Evolutionary conservation across 1,140 invertebrate genomes (phyloP), one percentile per base, ranked within the genome.

Genomic region (Brachionus paranguensis): DNA sequence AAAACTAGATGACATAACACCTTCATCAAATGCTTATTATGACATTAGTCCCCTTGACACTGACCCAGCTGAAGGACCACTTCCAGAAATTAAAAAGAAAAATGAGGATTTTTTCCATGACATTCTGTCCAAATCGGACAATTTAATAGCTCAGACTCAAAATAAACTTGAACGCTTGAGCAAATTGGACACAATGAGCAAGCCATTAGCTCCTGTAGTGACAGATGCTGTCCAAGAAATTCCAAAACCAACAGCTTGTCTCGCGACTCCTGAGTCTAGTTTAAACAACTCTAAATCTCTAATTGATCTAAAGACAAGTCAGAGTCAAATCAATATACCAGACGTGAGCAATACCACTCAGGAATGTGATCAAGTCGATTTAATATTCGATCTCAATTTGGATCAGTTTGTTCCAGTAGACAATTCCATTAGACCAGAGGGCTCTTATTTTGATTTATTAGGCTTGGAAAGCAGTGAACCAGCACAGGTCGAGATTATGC

Each of bases 61-160:
- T 8, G 12, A 10, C n/a, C 20, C 47, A 41, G 8, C 24, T 6
- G 76, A 53, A 41, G 76, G 6, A n/a, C 50, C 14, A 29, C 12
- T 53, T 43, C 68, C 68, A 2, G 68, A 41, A 50, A 64, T 81
- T 5, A 81, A 81, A 45, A 68, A 41, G 41, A 81, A 81, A 64
- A 81, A 81, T 27, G 78, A 81, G n/a, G 37, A 43, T 41, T 81
- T 81, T 81, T 81, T 81, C 20, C 37, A 64, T 81, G 78, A 81
- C 8, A 64, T 81, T 81, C 29, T 81, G 33, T 33, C 78, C 24
- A 81, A 81, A 64, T 81, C 78, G 12, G 78, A 81, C 41, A 37
- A 81, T 81, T 45, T 81, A 47, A 60, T 81, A 43, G 78, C 78
- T 12, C 78, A 81, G 53, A 81, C 78, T 43, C 78, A 81, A 29